Percentiles rank a stretch among this genome's conserved stretches.
phyloP scores from a whole-genome alignment of 2,113 vertebrate species.

The Cercopithecus mona region DNA sequence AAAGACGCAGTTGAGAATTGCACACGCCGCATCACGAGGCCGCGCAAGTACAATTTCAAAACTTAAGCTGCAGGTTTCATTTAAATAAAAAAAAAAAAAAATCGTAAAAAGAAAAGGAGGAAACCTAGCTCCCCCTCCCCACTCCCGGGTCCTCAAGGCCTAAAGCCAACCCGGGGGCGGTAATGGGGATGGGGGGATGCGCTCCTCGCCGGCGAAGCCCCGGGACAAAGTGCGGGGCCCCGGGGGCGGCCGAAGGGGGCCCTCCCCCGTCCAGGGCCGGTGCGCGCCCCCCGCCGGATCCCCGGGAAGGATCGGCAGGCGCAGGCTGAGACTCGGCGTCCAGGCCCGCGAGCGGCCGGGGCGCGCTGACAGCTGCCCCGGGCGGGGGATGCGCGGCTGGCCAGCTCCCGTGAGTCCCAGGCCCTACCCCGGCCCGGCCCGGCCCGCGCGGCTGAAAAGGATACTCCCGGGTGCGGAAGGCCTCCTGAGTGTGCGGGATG shows the following conservation, averaged over 20 bases:
- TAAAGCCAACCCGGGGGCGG: neutral
- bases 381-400: neutral
- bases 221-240: constrained; percentile 21
- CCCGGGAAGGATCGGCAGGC: neutral
- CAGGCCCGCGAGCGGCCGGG: neutral
- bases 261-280: neutral
- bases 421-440: neutral
- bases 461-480: constrained; percentile 98
- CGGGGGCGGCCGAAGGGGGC: neutral
- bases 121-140: neutral
- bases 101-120: neutral
- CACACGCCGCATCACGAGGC: neutral
- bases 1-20: neutral
- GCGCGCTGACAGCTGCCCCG: neutral
- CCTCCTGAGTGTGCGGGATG: constrained; percentile 95
- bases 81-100: neutral
- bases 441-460: constrained; percentile 78
- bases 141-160: neutral
- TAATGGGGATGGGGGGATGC: neutral
- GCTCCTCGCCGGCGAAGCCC: neutral
- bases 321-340: neutral
- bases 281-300: neutral
- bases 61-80: constrained; percentile 22
- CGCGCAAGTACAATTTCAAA: constrained; percentile 8
- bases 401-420: neutral